Evolutionary conservation across 1,140 invertebrate genomes (phyloP).

Genomic region (Galendromus occidentalis): DNA sequence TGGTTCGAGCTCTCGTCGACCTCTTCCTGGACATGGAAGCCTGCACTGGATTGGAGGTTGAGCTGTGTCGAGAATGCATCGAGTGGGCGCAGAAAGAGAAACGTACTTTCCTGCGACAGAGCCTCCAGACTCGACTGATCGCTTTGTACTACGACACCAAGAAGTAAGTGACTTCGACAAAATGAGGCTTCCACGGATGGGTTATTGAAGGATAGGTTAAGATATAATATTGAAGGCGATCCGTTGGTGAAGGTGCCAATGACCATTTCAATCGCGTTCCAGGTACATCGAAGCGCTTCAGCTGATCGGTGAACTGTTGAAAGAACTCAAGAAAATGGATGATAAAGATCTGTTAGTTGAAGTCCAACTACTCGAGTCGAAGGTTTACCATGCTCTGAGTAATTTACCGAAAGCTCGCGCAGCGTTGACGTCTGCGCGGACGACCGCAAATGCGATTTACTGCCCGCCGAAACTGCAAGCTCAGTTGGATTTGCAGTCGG

Average conservation of each 20-base stretch:
- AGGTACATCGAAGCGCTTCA: conserved; percentile 56
- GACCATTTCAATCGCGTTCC: background rate
- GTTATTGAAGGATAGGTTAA: too few species aligned
- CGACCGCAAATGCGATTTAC: conserved; percentile 97
- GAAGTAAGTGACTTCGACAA: conserved; percentile 31
- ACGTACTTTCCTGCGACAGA: conserved; percentile 86
- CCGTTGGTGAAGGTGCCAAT: background rate
- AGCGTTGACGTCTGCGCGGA: conserved; percentile 87
- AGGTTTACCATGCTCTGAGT: conserved; percentile 80
- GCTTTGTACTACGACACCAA: conserved; percentile 83
- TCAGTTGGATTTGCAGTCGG: conserved; percentile 87
- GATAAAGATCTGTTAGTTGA: conserved; percentile 97
- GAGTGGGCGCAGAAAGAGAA: conserved; percentile 97
- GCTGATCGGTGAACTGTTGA: conserved; percentile 52
- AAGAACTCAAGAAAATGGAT: conserved; percentile 94
- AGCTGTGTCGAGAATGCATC: conserved; percentile 75
- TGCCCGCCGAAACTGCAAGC: conserved; percentile 96
- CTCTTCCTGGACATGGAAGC: conserved; percentile 91
- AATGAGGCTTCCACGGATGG: conserved; percentile 14
- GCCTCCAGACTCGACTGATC: conserved; percentile 74
- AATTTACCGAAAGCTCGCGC: conserved; percentile 91
- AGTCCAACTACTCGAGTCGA: conserved; percentile 83
- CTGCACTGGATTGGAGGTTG: conserved; percentile 58
- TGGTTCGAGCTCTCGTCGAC: conserved; percentile 87
- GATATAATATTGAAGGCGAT: too few species aligned